These are phyloP conservation scores for Fulmarus glacialis DNA, from an alignment of 2,113 vertebrate genomes.

Conservation along the genomic window DNA sequence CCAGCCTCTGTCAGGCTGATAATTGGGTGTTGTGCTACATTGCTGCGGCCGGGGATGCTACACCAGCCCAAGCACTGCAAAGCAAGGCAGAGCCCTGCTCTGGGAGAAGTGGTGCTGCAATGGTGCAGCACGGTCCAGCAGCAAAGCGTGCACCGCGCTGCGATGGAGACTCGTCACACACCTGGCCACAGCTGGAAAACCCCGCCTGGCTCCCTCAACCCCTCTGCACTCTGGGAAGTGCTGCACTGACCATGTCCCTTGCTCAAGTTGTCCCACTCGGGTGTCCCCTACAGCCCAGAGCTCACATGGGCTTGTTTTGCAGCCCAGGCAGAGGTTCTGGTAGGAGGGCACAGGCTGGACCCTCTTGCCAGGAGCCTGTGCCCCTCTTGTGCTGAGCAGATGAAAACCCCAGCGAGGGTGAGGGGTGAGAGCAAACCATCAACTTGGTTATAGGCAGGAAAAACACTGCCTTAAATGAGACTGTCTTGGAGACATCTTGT, in stretches of 20 bases:
- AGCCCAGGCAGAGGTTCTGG: neutral
- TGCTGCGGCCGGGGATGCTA: rapidly evolving
- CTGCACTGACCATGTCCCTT: rapidly evolving
- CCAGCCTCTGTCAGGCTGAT: neutral
- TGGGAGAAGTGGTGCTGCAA: neutral
- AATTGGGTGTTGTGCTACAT: rapidly evolving
- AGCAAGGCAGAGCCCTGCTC: neutral
- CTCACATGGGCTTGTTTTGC: rapidly evolving
- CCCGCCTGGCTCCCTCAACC: rapidly evolving
- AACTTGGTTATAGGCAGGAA: rapidly evolving
- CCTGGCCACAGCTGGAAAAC: neutral
- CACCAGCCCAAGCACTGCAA: rapidly evolving
- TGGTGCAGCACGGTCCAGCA: neutral
- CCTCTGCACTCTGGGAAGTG: neutral
- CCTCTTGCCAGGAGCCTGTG: neutral
- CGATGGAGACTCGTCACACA: neutral
- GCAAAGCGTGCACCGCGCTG: rapidly evolving
- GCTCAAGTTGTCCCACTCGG: rapidly evolving
- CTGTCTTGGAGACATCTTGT: neutral
- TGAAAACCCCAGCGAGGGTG: rapidly evolving
- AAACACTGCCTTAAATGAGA: neutral
- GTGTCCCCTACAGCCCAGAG: neutral
- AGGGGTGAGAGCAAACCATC: neutral
- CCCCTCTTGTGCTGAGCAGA: neutral
- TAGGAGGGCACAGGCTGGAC: neutral